A percentile compares a stretch with the other conserved stretches of the same genome.
Evolutionary conservation across 2,797 vertebrate species (phyloP).

Genomic region (Garrulus glandarius): DNA sequence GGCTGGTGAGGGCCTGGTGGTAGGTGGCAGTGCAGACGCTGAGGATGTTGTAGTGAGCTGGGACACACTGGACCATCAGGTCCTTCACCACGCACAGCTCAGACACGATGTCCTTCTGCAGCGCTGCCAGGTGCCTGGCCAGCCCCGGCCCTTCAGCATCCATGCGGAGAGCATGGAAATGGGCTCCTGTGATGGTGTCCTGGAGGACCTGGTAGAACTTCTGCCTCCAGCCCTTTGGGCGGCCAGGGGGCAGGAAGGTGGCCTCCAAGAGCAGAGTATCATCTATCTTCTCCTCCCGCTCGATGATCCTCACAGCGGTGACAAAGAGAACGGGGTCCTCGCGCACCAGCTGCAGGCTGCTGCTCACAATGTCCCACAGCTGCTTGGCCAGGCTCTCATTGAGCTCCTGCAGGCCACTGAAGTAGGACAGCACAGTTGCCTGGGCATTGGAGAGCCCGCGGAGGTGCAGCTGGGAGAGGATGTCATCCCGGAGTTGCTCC

Average conservation of each 20-base stretch:
- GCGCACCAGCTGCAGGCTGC: slow-evolving; percentile 79
- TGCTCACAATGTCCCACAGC: slow-evolving; percentile 86
- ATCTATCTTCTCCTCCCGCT: slow-evolving; percentile 88
- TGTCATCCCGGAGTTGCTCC: slow-evolving; percentile 87
- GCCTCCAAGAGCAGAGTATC: slow-evolving; percentile 72
- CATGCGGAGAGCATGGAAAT: not conserved
- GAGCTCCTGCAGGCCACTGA: slow-evolving; percentile 83
- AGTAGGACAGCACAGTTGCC: slow-evolving; percentile 82
- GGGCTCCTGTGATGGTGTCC: slow-evolving; percentile 78
- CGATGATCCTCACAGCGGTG: slow-evolving; percentile 89
- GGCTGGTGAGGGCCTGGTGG: slow-evolving; percentile 81
- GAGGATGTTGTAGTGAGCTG: slow-evolving; percentile 85
- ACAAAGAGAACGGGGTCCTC: slow-evolving; percentile 91
- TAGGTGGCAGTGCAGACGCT: slow-evolving; percentile 81
- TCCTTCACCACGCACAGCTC: slow-evolving; percentile 87
- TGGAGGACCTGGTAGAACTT: slow-evolving; percentile 84
- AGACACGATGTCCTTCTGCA: slow-evolving; percentile 83
- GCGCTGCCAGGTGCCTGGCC: slow-evolving; percentile 82
- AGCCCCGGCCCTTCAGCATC: slow-evolving; percentile 76
- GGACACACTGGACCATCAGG: slow-evolving; percentile 90
- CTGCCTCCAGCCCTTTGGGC: slow-evolving; percentile 88
- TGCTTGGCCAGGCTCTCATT: slow-evolving; percentile 86
- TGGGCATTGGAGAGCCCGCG: slow-evolving; percentile 58
- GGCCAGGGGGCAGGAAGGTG: slow-evolving; percentile 78
- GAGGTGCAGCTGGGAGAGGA: slow-evolving; percentile 81